Conservation (phyloP, 2,888 invertebrate genomes). For the Rhagonycha lutea region DNA sequence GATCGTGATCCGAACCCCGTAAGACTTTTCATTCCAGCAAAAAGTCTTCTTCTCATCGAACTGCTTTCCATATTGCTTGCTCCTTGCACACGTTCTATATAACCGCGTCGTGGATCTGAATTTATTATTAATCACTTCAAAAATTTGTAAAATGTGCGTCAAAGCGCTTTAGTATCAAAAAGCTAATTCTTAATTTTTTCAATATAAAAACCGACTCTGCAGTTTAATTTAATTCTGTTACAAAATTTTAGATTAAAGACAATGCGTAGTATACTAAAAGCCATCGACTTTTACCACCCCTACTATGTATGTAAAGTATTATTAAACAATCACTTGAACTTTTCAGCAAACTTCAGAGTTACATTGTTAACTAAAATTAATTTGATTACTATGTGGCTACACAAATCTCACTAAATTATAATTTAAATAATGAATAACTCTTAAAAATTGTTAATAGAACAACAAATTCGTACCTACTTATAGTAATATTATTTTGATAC, state of each 20-base stretch:
- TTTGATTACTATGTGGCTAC: conserved; percentile 1
- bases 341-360: conserved; percentile 1
- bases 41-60: conserved; percentile 74
- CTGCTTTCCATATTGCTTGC: conserved; percentile 54
- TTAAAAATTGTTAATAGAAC: not conserved
- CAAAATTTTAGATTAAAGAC: conserved; percentile 11
- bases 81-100: conserved; percentile 25
- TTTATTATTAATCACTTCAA: conserved; percentile 25
- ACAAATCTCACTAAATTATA: not conserved
- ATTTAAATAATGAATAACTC: not conserved
- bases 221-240: not conserved
- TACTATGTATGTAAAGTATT: conserved; percentile 2
- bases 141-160: conserved; percentile 4
- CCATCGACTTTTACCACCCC: conserved; percentile 3
- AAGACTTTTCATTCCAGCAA: conserved; percentile 81
- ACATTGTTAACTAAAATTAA: conserved; percentile 11
- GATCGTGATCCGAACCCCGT: conserved; percentile 74
- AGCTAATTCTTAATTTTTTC: not conserved
- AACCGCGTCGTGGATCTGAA: conserved; percentile 36
- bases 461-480: not conserved
- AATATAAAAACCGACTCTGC: not conserved
- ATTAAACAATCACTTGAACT: conserved; percentile 10
- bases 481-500: not conserved
- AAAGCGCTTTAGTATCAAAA: conserved; percentile 1
- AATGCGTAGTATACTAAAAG: not conserved